A percentile compares a stretch with the other conserved stretches of the same genome.
These are phyloP conservation scores for Poecilus cupreus DNA, from an alignment of 2,888 invertebrate species.

Conservation along the genomic window DNA sequence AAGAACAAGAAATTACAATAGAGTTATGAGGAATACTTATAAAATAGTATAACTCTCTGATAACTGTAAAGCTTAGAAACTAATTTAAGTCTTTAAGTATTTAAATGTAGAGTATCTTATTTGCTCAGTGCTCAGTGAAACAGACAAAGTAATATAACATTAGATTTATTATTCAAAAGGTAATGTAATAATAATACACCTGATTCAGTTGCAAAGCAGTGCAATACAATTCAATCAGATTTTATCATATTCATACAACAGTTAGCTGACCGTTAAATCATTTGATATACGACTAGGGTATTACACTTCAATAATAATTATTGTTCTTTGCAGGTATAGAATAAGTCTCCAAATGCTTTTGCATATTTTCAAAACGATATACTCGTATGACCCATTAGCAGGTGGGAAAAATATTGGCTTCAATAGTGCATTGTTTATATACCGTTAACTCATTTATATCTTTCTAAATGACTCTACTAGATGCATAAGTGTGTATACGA, in stretches of 20 bases:
- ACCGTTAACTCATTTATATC: no score
- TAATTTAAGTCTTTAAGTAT: background rate
- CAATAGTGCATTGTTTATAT: no score
- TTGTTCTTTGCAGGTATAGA: background rate
- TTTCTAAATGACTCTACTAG: no score
- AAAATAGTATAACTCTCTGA: background rate
- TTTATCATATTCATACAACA: conserved; percentile 42
- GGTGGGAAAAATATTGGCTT: no score
- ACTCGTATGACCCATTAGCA: no score
- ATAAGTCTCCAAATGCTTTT: no score
- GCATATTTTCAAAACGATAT: no score
- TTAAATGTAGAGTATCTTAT: background rate
- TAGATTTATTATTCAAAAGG: conserved; percentile 16
- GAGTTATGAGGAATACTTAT: no score
- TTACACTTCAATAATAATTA: conserved; percentile 1
- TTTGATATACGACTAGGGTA: conserved; percentile 31
- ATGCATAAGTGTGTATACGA: no score
- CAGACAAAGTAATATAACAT: background rate
- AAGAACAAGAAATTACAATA: no score
- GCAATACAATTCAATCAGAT: conserved; percentile 37
- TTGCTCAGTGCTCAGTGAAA: background rate
- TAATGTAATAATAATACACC: conserved; percentile 33
- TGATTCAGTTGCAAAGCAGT: conserved; percentile 24
- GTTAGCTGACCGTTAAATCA: conserved; percentile 38
- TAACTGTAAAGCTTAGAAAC: background rate